These are phyloP conservation scores for Pempheris klunzingeri DNA, from an alignment of 2,797 vertebrate genomes.

Conservation along the genomic window DNA sequence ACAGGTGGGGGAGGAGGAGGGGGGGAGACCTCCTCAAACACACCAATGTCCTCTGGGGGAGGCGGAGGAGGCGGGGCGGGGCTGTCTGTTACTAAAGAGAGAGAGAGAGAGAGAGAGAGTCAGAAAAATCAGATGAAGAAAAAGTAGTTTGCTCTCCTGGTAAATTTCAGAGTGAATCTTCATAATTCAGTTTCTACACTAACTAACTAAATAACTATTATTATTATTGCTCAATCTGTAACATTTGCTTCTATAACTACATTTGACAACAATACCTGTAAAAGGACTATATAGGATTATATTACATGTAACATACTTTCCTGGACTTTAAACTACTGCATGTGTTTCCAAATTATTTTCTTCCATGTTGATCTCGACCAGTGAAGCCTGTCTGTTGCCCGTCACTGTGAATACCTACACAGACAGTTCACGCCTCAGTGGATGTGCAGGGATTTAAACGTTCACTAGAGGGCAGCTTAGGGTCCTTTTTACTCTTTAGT, in stretches of 20 bases:
- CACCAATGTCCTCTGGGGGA: slow-evolving; percentile 93
- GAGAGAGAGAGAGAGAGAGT: background rate
- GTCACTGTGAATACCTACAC: no score
- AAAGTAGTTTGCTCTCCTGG: background rate
- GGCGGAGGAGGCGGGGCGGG: slow-evolving; percentile 97
- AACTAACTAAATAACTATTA: no score
- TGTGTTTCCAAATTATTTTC: background rate
- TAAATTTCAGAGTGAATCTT: background rate
- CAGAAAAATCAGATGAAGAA: background rate
- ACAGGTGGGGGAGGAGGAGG: slow-evolving; percentile 96
- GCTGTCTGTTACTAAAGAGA: slow-evolving; percentile 93
- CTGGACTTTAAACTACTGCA: background rate
- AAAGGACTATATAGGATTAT: background rate
- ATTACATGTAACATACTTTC: background rate
- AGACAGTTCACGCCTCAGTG: no score
- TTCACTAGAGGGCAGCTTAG: slow-evolving; percentile 65
- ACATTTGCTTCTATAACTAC: background rate
- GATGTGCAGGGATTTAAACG: slow-evolving; percentile 13
- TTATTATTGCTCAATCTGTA: background rate
- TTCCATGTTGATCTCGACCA: background rate
- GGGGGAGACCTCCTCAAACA: slow-evolving; percentile 96
- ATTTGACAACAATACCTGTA: background rate
- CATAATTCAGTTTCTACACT: no score
- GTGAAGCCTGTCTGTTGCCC: no score
- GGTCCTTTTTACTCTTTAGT: background rate